Evolutionary conservation across 2,797 vertebrate genomes (phyloP).

Genomic region (Bucorvus abyssinicus): DNA sequence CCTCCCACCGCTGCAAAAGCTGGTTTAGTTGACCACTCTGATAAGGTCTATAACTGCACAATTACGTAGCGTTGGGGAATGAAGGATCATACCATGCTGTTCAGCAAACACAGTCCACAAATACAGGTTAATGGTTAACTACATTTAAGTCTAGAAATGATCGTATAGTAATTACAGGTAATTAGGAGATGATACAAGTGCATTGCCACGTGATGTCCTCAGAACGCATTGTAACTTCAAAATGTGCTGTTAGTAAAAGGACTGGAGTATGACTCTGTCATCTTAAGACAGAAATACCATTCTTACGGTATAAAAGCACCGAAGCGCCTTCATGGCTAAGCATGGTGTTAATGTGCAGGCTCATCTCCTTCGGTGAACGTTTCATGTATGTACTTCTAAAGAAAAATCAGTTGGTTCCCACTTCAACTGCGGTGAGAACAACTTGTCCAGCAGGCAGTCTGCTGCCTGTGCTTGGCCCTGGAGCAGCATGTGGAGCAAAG

Average conservation of each 20-base stretch:
- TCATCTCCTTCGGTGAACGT: neutral
- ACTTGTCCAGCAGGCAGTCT: neutral
- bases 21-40: neutral
- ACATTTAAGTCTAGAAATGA: neutral
- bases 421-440: neutral
- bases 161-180: constrained; percentile 27
- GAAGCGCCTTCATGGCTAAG: neutral
- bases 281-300: neutral
- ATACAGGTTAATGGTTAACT: constrained; percentile 56
- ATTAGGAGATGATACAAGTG: neutral
- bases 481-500: neutral
- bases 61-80: neutral
- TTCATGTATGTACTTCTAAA: neutral
- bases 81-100: neutral
- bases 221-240: neutral
- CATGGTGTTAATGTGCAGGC: fast-evolving
- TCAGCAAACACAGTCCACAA: constrained; percentile 29
- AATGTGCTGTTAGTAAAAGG: neutral
- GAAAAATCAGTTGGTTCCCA: neutral
- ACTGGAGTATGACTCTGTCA: neutral
- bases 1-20: neutral
- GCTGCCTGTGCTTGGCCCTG: neutral
- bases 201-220: neutral
- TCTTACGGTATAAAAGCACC: neutral
- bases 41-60: neutral